A percentile compares a stretch with the other conserved stretches of the same genome.
phyloP scores from a whole-genome alignment of 2,797 vertebrate species.

The Cyprinodon diabolis region DNA sequence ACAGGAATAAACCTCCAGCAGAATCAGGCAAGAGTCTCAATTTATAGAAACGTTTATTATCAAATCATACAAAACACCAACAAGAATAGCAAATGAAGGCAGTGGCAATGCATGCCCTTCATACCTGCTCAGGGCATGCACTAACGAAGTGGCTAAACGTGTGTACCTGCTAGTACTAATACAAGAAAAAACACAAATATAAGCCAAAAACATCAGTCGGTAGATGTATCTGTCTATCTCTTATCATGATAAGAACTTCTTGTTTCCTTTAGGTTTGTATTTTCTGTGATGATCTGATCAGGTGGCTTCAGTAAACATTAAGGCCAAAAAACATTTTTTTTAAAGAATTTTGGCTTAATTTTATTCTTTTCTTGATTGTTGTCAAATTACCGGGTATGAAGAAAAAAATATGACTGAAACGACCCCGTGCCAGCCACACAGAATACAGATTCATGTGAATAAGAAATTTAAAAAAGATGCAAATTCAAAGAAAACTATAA shows the following conservation, averaged over 20 bases:
- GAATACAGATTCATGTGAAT: neutral
- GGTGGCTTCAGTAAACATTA: neutral
- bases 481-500: neutral
- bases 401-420: neutral
- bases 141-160: too few relatives aligned
- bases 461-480: neutral
- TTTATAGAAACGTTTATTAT: too few relatives aligned
- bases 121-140: too few relatives aligned
- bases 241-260: neutral
- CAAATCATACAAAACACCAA: too few relatives aligned
- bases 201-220: too few relatives aligned
- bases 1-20: too few relatives aligned
- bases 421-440: neutral
- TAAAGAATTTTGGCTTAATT: neutral
- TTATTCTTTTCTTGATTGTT: neutral
- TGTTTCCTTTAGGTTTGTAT: neutral
- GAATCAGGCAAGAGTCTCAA: too few relatives aligned
- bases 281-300: neutral
- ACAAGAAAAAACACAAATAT: too few relatives aligned
- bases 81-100: too few relatives aligned
- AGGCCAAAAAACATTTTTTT: neutral
- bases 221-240: too few relatives aligned
- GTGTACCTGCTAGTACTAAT: too few relatives aligned
- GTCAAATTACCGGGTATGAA: neutral
- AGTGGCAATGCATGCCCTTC: too few relatives aligned